Evolutionary conservation across 1,140 invertebrate genomes (phyloP), one percentile per base, ranked within the genome.

Genomic region (Trialeurodes vaporariorum): DNA sequence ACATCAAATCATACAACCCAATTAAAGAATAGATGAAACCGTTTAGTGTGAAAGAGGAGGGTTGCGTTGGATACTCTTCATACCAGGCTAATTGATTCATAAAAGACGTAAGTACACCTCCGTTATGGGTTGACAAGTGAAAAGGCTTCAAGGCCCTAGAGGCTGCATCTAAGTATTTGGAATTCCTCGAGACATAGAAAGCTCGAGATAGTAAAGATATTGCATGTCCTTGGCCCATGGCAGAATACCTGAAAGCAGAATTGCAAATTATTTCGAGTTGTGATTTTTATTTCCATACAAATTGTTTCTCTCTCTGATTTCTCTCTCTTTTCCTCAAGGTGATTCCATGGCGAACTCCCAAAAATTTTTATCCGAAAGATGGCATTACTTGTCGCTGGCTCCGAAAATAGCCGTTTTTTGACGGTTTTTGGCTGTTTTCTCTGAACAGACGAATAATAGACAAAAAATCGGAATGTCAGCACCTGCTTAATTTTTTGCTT

Each of bases 11-110:
- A 76, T 98, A 98, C 0, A 99, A 82, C 1, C 97, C 97, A 66
- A 99, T 85, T 1, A 99, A 82, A 0, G 96, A 94, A 80, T 98
- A 99, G 72, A 99, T 97, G 79, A 99, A 99, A 27, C 97, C 97
- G 80, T 99, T 99, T 1, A 99, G 85, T 11, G 99, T 96, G 80
- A 96, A 98, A 1, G 92, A 92, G 2, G 93, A 84, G 0, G 96
- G 96, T 40, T 85, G 88, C 0, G 97, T 98, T 2, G 97, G 97
- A 79, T 99, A 99, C 76, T 99, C 97, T 79, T 99, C 97, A 76
- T 96, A 99, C 93, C 93, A 95, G 22, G 81, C 78, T 22, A 72
- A 65, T 75, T 89, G 86, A 71, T 88, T 87, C 76, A 94, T 81
- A 79, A 92, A 95, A 61, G 85, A 81, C 0, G 95, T 91, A 65